Conservation (phyloP, 2,113 vertebrate genomes). For the Lophius piscatorius region DNA sequence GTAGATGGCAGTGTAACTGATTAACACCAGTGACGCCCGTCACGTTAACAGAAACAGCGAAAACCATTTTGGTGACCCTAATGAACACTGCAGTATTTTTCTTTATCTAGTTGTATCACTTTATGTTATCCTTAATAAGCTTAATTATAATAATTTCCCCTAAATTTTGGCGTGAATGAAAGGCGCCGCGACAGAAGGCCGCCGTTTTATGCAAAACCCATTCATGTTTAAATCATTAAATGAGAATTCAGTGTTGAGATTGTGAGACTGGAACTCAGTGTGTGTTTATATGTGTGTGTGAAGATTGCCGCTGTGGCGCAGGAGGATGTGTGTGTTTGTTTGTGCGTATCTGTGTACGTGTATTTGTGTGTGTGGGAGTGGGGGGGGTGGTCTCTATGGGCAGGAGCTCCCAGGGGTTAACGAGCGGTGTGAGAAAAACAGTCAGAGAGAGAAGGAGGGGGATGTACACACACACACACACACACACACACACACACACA, state of each 20-base stretch:
- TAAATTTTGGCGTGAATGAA: too few relatives aligned
- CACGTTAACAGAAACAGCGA: too few relatives aligned
- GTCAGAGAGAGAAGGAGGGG: slow-evolving; percentile 44
- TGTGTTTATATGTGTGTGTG: slow-evolving; percentile 27
- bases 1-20: too few relatives aligned
- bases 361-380: neutral
- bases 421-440: slow-evolving; percentile 77
- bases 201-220: too few relatives aligned
- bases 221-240: too few relatives aligned
- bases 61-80: slow-evolving; percentile 24
- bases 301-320: slow-evolving; percentile 62
- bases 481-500: neutral
- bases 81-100: slow-evolving; percentile 22
- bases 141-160: too few relatives aligned
- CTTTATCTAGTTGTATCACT: slow-evolving; percentile 1
- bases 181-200: too few relatives aligned
- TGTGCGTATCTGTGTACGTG: too few relatives aligned
- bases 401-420: slow-evolving; percentile 77
- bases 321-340: slow-evolving; percentile 11
- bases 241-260: too few relatives aligned
- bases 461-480: slow-evolving; percentile 1
- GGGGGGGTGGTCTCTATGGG: slow-evolving; percentile 29
- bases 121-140: slow-evolving; percentile 9
- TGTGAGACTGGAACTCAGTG: slow-evolving; percentile 2
- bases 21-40: too few relatives aligned